Percentiles rank a stretch among this genome's conserved stretches.
These are phyloP conservation scores for Tarsius wallacei DNA, from an alignment of 2,797 vertebrate genomes.

Conservation along the genomic window DNA sequence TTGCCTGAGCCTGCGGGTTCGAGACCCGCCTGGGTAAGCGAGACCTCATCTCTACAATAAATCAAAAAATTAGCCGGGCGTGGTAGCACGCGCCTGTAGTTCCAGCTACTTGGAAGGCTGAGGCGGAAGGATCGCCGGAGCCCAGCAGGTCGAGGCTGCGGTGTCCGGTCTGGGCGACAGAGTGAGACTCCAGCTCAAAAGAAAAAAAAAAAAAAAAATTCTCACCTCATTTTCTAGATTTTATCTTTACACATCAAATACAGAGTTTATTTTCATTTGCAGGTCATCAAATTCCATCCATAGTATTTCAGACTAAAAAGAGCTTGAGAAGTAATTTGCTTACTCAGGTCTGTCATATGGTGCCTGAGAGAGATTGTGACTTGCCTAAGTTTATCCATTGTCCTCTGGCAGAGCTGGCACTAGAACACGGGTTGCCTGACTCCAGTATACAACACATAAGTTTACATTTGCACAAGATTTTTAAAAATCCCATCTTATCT, in stretches of 20 bases:
- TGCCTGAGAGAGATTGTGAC: not conserved
- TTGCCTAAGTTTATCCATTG: not conserved
- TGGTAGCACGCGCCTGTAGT: no score
- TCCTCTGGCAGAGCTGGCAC: not conserved
- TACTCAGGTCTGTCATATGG: not conserved
- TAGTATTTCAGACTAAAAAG: conserved; percentile 12
- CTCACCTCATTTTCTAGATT: conserved; percentile 47
- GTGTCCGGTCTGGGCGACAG: no score
- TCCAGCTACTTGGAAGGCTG: no score
- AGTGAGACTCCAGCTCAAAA: no score
- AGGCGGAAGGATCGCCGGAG: no score
- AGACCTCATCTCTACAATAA: no score
- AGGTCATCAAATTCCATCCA: not conserved
- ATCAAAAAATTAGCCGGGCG: no score
- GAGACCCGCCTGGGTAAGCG: no score
- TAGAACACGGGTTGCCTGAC: not conserved
- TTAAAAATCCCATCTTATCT: not conserved
- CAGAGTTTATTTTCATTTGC: conserved; percentile 64
- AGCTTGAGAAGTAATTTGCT: not conserved
- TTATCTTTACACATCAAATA: conserved; percentile 59
- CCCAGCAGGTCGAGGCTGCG: no score
- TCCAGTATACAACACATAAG: not conserved
- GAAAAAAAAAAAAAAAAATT: conserved; percentile 62
- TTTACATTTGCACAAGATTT: conserved; percentile 20
- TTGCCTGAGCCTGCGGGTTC: no score